Evolutionary conservation across 2,888 invertebrate genomes (phyloP).

Genomic region (Actias luna): DNA sequence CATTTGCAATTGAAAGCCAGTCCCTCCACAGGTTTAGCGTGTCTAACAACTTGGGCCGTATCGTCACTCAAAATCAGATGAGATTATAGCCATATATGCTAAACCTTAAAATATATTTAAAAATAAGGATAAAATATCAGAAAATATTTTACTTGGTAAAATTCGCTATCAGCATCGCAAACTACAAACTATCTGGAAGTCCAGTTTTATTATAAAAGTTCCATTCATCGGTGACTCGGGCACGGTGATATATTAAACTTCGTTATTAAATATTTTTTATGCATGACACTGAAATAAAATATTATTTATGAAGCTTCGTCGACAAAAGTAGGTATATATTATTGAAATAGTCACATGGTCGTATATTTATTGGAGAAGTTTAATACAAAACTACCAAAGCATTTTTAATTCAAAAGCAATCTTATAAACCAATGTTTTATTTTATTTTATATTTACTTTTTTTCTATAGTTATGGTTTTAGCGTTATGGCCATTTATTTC

Average conservation of each 20-base stretch:
- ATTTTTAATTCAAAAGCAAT: too few relatives aligned
- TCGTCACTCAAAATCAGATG: too few relatives aligned
- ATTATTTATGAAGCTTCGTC: background rate
- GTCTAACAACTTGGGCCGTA: too few relatives aligned
- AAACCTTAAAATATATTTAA: too few relatives aligned
- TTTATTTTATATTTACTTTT: too few relatives aligned
- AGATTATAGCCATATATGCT: too few relatives aligned
- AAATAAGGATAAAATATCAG: background rate
- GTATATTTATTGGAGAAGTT: background rate
- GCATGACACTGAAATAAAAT: slow-evolving; percentile 9
- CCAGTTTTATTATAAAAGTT: slow-evolving; percentile 35
- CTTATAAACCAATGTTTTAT: too few relatives aligned
- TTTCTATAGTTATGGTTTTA: too few relatives aligned
- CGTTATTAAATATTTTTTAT: slow-evolving; percentile 35
- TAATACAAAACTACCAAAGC: background rate
- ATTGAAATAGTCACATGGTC: background rate
- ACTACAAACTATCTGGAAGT: slow-evolving; percentile 22
- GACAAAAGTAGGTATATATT: background rate
- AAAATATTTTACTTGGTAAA: slow-evolving; percentile 5
- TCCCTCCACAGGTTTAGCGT: too few relatives aligned
- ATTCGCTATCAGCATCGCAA: slow-evolving; percentile 13
- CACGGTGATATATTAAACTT: slow-evolving; percentile 33
- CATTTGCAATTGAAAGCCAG: too few relatives aligned
- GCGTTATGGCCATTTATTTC: too few relatives aligned
- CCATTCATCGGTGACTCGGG: slow-evolving; percentile 27